phyloP scores from a whole-genome alignment of 1,140 invertebrate genomes.

The Eulimnadia texana region DNA sequence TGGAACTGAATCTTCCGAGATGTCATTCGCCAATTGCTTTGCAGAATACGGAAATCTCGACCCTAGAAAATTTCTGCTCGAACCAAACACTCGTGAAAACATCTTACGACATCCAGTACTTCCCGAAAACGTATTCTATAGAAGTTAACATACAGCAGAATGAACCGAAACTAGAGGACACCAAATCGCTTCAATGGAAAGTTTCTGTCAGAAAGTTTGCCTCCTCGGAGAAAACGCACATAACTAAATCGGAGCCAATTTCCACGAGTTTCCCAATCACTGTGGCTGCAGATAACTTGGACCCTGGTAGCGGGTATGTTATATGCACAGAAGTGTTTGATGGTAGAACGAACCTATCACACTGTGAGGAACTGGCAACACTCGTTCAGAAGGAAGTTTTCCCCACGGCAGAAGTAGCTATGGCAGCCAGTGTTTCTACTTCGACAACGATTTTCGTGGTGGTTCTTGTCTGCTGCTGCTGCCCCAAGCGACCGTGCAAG shows the following conservation, averaged over 20 bases:
- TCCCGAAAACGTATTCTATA: too few relatives aligned
- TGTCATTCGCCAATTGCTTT: not conserved
- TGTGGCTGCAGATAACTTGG: not conserved
- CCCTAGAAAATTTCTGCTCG: not conserved
- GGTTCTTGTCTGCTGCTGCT: conserved; percentile 16
- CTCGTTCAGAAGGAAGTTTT: not conserved
- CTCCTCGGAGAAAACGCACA: too few relatives aligned
- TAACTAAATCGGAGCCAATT: too few relatives aligned
- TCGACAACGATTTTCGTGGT: conserved; percentile 14
- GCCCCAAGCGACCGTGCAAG: conserved; percentile 7
- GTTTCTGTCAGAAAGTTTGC: too few relatives aligned
- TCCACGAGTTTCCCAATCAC: too few relatives aligned
- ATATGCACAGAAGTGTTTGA: not conserved
- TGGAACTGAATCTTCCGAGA: not conserved
- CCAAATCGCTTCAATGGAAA: too few relatives aligned
- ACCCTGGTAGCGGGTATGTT: not conserved
- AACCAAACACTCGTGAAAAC: not conserved
- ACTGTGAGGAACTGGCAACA: conserved; percentile 16
- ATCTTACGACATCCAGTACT: too few relatives aligned
- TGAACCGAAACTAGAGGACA: too few relatives aligned
- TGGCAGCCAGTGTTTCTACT: conserved; percentile 14
- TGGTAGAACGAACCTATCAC: not conserved
- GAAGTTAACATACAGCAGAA: too few relatives aligned
- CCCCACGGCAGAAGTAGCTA: conserved; percentile 15
- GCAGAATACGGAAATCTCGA: not conserved